Base-by-base conservation (phyloP, 2,113 vertebrate species). In the Gymnocephalus cernua region DNA sequence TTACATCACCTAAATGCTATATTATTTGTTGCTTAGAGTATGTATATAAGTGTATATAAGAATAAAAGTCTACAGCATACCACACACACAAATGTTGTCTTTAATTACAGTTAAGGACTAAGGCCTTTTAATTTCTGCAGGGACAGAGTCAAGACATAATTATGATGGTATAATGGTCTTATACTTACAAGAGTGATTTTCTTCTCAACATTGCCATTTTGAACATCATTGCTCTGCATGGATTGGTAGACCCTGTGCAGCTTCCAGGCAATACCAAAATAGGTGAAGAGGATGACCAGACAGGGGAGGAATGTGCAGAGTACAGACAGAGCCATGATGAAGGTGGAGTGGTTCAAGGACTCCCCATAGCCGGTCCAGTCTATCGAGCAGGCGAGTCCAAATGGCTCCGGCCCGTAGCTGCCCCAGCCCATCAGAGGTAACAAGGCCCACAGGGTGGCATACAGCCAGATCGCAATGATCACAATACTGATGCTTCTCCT, bases 351-450 rank as follows among this genome's bases (percentile, higher is more conserved):
- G 35, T 94, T 95, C 32, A 88, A 80, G 16, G 91, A 93, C 14
- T 89, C 65, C 71, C 95, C 93, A 23, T 96, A 96, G 7, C 94
- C 91, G 15, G 87, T 90, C 96, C 96, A 96, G 82, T 96, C 95
- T 63, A 97, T 92, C 0, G 96, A 96, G 84, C 96, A 97, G 23
- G 96, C 95, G 21, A 95, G 93, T 58, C 96, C 96, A 41, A 95
- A 97, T 0, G 96, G 96, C 89, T 97, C 96, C 0, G 96, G 95
- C 6, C 96, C 96, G 0, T 96, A 97, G 70, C 94, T 93, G 4
- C 96, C 96, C 96, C 96, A 96, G 50, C 96, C 96, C 27, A 96
- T 79, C 86, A 97, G 74, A 29, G 96, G 96, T 23, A 96, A 80
- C 78, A 92, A 71, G 23, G 95, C 95, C 96, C 96, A 96, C 58